Conservation (phyloP, 2,797 vertebrate species). For the Muscicapa striata region DNA sequence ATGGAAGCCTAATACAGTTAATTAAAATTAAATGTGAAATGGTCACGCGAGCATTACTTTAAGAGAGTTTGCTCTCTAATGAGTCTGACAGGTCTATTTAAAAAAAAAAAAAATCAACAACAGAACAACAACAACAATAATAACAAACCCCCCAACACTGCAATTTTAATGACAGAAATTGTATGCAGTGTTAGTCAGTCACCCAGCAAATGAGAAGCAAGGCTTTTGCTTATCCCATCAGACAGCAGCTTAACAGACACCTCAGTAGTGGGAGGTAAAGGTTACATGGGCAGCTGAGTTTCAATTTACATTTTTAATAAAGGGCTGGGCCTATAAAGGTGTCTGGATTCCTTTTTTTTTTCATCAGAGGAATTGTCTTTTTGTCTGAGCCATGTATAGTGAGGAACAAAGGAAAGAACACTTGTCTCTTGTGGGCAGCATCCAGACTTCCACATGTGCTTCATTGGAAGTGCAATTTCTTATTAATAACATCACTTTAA, state of each 20-base stretch:
- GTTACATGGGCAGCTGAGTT: slow-evolving; percentile 36
- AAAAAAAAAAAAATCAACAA: neutral
- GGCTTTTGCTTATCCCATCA: slow-evolving; percentile 3
- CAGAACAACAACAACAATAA: neutral
- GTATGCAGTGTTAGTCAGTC: slow-evolving; percentile 17
- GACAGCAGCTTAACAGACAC: slow-evolving; percentile 12
- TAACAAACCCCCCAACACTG: neutral
- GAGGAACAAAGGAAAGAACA: neutral
- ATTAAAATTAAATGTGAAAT: neutral
- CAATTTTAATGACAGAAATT: slow-evolving; percentile 1
- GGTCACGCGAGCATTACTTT: neutral
- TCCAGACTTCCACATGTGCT: neutral
- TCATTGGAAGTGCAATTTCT: neutral
- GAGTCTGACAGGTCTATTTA: neutral
- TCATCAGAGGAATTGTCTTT: neutral
- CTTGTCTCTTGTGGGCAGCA: neutral
- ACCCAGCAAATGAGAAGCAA: slow-evolving; percentile 45
- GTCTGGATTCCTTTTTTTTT: neutral
- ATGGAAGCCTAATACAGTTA: neutral
- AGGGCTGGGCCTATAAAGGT: neutral
- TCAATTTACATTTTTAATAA: slow-evolving; percentile 62
- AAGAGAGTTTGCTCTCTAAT: neutral
- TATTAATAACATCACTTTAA: neutral
- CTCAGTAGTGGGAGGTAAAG: slow-evolving; percentile 10
- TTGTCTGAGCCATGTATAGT: neutral